A percentile compares a stretch with the other conserved stretches of the same genome.
These are phyloP conservation scores for Salvator merianae DNA, from an alignment of 2,113 vertebrate genomes.

Conservation along the genomic window DNA sequence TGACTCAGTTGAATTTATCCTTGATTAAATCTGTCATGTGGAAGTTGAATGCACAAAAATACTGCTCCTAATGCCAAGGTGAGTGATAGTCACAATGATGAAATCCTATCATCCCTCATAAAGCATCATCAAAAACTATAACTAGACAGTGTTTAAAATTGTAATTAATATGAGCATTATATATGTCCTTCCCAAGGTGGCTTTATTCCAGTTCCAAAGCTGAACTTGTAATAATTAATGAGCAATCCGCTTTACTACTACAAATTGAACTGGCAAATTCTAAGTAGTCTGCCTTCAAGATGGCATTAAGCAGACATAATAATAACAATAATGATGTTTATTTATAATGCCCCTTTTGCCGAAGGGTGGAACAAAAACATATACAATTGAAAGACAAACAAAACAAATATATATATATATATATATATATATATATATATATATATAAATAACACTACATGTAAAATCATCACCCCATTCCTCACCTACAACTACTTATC, in stretches of 20 bases:
- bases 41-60: not conserved
- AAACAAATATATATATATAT: no score
- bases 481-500: no score
- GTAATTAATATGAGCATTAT: not conserved
- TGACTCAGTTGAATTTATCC: not conserved
- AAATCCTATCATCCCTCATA: not conserved
- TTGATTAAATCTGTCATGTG: not conserved
- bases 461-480: no score
- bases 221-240: not conserved
- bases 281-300: not conserved
- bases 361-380: no score
- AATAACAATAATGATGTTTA: no score
- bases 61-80: not conserved
- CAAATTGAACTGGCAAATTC: not conserved
- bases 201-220: fast-evolving
- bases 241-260: not conserved
- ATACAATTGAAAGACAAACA: no score
- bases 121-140: not conserved
- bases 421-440: no score
- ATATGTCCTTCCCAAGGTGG: not conserved
- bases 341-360: no score
- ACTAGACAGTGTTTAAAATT: not conserved
- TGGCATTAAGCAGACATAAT: no score
- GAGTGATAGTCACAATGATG: not conserved
- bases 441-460: no score